These are phyloP conservation scores for Nomada fucata DNA, from an alignment of 2,888 invertebrate genomes.

Conservation along the genomic window DNA sequence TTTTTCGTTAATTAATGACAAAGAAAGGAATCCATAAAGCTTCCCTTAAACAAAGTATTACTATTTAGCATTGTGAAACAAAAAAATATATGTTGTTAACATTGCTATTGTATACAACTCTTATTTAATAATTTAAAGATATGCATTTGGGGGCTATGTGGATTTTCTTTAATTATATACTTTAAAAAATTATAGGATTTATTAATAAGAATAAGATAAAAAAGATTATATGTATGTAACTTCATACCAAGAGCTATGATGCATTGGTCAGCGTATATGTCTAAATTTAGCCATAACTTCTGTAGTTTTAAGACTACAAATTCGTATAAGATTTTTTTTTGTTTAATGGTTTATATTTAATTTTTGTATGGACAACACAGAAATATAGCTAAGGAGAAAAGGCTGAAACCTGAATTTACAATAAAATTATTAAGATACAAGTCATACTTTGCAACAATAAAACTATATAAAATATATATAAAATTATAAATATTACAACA, in stretches of 20 bases:
- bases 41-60: conserved; percentile 72
- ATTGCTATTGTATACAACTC: conserved; percentile 55
- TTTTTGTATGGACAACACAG: conserved; percentile 46
- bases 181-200: conserved; percentile 72
- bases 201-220: conserved; percentile 73
- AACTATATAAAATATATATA: conserved; percentile 48
- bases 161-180: conserved; percentile 74
- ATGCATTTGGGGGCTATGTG: conserved; percentile 66
- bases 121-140: conserved; percentile 58
- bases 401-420: conserved; percentile 58
- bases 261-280: conserved; percentile 84
- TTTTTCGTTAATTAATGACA: conserved; percentile 28
- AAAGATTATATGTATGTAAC: conserved; percentile 75
- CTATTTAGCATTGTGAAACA: conserved; percentile 62
- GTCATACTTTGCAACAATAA: conserved; percentile 46
- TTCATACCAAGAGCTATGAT: conserved; percentile 79
- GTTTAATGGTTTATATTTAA: conserved; percentile 46
- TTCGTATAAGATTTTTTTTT: conserved; percentile 55
- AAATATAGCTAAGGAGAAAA: conserved; percentile 49
- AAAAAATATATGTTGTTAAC: conserved; percentile 40
- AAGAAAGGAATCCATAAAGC: conserved; percentile 66
- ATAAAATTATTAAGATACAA: conserved; percentile 52
- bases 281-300: conserved; percentile 83
- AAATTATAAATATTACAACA: conserved; percentile 50
- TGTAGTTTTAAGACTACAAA: conserved; percentile 78